Evolutionary conservation across 1,140 invertebrate genomes (phyloP).

Genomic region (Sycophaga agraensis): DNA sequence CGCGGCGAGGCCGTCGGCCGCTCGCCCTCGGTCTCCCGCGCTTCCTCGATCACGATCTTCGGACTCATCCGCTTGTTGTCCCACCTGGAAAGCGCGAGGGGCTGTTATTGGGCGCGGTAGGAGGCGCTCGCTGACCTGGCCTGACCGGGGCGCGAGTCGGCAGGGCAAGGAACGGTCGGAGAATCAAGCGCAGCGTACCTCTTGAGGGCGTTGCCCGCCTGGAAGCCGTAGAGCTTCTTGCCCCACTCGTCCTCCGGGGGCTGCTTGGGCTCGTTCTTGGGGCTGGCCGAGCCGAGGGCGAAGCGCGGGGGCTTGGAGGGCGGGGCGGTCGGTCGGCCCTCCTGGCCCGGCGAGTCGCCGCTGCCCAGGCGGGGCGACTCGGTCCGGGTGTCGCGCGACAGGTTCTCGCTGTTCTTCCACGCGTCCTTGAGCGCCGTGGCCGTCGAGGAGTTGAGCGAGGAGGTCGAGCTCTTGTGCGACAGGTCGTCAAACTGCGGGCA

Average conservation of each 20-base stretch:
- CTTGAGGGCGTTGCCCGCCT: conserved; percentile 48
- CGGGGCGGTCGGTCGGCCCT: conserved; percentile 43
- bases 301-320: conserved; percentile 61
- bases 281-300: conserved; percentile 44
- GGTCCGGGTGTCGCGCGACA: not conserved
- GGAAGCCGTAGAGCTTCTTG: conserved; percentile 74
- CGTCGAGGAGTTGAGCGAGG: conserved; percentile 68
- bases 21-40: not conserved
- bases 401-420: conserved; percentile 33
- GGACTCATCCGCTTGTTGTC: conserved; percentile 45
- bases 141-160: no score
- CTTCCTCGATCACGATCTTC: conserved; percentile 36
- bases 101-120: no score
- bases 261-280: conserved; percentile 21
- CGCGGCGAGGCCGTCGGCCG: not conserved
- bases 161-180: no score
- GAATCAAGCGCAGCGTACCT: conserved; percentile 44
- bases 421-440: conserved; percentile 32
- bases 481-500: conserved; percentile 74
- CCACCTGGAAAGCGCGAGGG: conserved; percentile 38
- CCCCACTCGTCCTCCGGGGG: conserved; percentile 76
- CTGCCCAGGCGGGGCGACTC: not conserved
- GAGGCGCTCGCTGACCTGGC: no score
- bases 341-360: no score
- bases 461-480: conserved; percentile 84